Percentiles rank a stretch among this genome's conserved stretches.
Conservation (phyloP, 2,113 vertebrate genomes). For the Tachuris rubrigastra region DNA sequence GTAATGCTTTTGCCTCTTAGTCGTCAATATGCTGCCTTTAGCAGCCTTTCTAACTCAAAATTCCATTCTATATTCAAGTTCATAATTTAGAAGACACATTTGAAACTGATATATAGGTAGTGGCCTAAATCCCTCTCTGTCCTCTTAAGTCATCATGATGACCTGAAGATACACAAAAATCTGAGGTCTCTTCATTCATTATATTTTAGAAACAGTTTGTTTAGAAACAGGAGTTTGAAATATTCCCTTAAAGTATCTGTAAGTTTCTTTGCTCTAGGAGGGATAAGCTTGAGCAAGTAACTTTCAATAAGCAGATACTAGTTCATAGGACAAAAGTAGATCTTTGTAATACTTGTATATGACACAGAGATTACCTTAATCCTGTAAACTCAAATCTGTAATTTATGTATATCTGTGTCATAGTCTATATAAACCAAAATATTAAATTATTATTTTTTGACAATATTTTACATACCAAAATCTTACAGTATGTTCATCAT, state of each 20-base stretch:
- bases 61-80: neutral
- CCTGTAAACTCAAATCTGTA: neutral
- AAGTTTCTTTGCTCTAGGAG: neutral
- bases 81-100: neutral
- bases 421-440: neutral
- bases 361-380: neutral
- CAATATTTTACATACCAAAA: neutral
- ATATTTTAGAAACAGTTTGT: neutral
- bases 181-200: neutral
- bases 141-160: neutral
- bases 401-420: neutral
- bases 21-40: neutral
- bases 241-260: neutral
- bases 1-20: neutral
- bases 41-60: neutral
- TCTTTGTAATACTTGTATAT: rapidly evolving
- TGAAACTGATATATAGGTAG: neutral
- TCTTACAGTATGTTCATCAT: neutral
- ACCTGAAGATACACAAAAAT: neutral
- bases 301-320: neutral
- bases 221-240: neutral
- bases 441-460: neutral
- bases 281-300: neutral
- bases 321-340: neutral
- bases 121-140: neutral